phyloP scores from a whole-genome alignment of 2,113 vertebrate species.

The Chroicocephalus ridibundus region DNA sequence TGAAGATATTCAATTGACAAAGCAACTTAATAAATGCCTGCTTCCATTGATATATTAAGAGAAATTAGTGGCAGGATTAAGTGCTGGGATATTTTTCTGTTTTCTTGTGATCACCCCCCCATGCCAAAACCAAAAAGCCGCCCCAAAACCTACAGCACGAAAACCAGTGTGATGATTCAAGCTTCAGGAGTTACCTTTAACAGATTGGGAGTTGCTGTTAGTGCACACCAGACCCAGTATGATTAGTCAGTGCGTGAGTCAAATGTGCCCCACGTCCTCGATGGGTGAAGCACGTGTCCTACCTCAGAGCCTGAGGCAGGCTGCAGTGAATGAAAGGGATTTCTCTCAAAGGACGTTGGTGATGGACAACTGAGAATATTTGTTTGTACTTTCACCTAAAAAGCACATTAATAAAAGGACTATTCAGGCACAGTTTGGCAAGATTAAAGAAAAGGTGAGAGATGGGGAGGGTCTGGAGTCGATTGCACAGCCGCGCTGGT shows the following conservation, averaged over 20 bases:
- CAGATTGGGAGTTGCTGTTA: neutral
- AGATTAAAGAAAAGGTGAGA: neutral
- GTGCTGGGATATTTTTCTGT: neutral
- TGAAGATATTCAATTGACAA: neutral
- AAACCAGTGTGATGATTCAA: neutral
- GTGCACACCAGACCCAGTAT: neutral
- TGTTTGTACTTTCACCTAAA: neutral
- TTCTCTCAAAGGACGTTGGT: neutral
- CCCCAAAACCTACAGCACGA: neutral
- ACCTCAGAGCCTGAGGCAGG: accelerated
- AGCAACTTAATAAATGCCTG: neutral
- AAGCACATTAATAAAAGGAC: neutral
- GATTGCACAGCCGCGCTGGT: too few species aligned
- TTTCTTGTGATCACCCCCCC: neutral
- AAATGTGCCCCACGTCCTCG: accelerated
- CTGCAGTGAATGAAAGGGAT: neutral
- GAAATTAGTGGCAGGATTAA: neutral
- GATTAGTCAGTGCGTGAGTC: neutral
- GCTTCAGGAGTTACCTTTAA: neutral
- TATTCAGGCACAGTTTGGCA: neutral
- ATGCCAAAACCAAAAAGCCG: neutral
- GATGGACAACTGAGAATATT: neutral
- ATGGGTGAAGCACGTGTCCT: neutral
- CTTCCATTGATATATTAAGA: neutral
- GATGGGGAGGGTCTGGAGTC: neutral